Conservation (phyloP, 2,888 invertebrate species). For the Steinernema carpocapsae region DNA sequence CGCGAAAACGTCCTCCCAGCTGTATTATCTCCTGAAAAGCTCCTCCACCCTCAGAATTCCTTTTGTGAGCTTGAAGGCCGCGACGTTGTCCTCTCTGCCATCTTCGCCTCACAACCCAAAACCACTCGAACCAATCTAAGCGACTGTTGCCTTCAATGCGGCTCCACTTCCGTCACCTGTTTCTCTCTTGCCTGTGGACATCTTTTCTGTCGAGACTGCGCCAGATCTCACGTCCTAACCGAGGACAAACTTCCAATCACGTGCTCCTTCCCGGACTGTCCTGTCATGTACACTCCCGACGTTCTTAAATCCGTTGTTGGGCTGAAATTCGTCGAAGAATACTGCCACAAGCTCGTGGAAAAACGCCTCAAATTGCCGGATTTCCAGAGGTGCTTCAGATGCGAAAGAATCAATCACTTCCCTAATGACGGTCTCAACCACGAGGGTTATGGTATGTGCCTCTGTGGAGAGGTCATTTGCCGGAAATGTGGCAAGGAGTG, state of each 20-base stretch:
- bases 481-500: conserved; percentile 14
- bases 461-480: not conserved
- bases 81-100: not conserved
- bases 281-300: not conserved
- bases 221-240: conserved; percentile 3
- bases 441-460: not conserved
- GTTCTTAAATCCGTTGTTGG: not conserved
- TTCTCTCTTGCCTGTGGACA: conserved; percentile 7
- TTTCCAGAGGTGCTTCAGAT: conserved; percentile 2
- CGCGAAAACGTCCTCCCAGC: not conserved
- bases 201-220: conserved; percentile 18
- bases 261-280: conserved; percentile 5
- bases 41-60: not conserved
- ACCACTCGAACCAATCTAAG: not conserved
- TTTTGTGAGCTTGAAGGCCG: not conserved
- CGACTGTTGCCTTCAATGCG: not conserved
- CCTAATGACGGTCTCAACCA: not conserved
- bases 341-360: not conserved
- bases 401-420: conserved; percentile 14
- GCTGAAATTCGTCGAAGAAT: not conserved
- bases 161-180: not conserved
- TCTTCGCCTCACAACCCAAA: conserved; percentile 3
- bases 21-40: not conserved
- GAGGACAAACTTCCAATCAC: not conserved
- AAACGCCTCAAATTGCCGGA: conserved; percentile 15